phyloP scores from a whole-genome alignment of 1,140 invertebrate genomes.

The Leptoteleia sp. region DNA sequence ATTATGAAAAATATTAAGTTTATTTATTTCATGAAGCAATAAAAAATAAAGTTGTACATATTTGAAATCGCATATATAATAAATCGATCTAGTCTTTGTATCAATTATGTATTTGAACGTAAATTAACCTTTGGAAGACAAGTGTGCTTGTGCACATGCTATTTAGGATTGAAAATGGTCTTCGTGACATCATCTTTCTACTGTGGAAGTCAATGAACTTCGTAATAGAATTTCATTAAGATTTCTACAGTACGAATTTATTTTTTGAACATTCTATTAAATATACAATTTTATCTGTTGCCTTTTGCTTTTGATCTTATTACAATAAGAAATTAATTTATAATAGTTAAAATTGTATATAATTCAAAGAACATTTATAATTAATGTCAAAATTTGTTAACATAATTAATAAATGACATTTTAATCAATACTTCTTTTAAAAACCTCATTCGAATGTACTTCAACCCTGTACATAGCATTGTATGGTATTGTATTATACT shows the following conservation, averaged over 20 bases:
- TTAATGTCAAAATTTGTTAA: too few species aligned
- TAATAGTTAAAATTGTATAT: too few species aligned
- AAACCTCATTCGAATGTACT: constrained; percentile 15
- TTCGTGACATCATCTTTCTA: constrained; percentile 20
- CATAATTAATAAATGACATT: neutral
- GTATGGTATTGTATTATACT: constrained; percentile 23
- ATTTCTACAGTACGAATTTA: too few species aligned
- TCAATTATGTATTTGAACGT: constrained; percentile 37
- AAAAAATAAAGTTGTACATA: constrained; percentile 31
- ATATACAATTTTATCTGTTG: too few species aligned
- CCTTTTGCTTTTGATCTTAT: too few species aligned
- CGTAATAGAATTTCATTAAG: constrained; percentile 10
- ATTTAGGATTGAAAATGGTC: constrained; percentile 34
- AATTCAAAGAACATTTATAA: too few species aligned
- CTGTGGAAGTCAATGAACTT: constrained; percentile 25
- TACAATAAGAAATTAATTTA: too few species aligned
- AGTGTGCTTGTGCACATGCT: constrained; percentile 44
- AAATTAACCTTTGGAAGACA: constrained; percentile 32
- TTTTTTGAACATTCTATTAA: too few species aligned
- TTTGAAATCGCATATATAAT: constrained; percentile 6
- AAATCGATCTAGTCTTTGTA: constrained; percentile 26
- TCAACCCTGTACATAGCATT: constrained; percentile 23
- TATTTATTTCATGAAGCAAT: too few species aligned
- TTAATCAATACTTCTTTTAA: constrained; percentile 1
- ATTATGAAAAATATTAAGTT: too few species aligned